Evolutionary conservation across 37 sponge, comb jelly and placozoan genomes (phyloP), one percentile per base, ranked within the genome.

Genomic region (Halisarca cf. caerulea): DNA sequence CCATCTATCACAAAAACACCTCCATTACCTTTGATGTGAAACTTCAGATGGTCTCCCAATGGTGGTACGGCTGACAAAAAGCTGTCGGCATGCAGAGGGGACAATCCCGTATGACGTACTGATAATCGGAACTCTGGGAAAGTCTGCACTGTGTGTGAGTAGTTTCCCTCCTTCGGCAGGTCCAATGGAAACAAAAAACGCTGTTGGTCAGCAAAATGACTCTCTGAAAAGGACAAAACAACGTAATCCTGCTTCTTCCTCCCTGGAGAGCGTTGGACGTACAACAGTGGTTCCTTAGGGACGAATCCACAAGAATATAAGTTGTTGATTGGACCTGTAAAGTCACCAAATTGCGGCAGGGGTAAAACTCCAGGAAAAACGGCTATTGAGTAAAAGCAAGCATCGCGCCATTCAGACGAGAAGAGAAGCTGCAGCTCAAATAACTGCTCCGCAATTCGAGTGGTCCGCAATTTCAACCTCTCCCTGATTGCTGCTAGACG

Each of bases 251-350:
- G 51, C 51, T 47, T 47, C 11, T 11, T 6, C 11, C 6, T 14
- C 9, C 51, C 51, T 47, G 51, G 6, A 47, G 51, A 14, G 51
- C 51, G 51, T 47, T 47, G 51, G 51, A 47, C 51, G 44, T 74
- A 74, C 2, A 41, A 23, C 36, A 74, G 18, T 2, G 77, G 44
- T 2, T 74, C 77, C 21, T 7, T 43, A 17, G 77, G 64, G 42
- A 17, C 24, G 77, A 36, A 74, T 37, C 77, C 77, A 74, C 77
- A 74, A 38, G 77, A n/a, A 37, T 40, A 43, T 2, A 18, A 14
- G 9, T 43, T 3, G 45, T 74, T 74, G 11, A 74, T 40, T 18
- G 77, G 77, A 1, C 77, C 77, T 3, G n/a, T 2, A 8, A 74
- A n/a, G 15, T 7, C 25, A 17, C 77, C 77, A 23, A 4, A 74